These are phyloP conservation scores for Drosophila falleni DNA, from an alignment of 2,888 invertebrate species.

Conservation along the genomic window DNA sequence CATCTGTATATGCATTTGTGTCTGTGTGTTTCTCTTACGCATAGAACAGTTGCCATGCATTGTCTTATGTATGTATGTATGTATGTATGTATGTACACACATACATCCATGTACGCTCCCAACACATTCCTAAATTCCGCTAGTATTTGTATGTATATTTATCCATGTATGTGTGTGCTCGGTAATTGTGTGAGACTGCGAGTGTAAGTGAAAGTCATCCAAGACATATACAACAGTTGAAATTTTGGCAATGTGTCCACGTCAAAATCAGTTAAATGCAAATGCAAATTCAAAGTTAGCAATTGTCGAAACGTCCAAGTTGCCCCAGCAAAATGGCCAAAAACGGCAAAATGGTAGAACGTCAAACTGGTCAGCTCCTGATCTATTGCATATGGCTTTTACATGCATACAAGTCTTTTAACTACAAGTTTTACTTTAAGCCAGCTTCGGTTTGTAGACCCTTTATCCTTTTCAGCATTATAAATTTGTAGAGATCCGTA, in stretches of 20 bases:
- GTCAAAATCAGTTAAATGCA: slow-evolving; percentile 70
- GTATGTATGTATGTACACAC: slow-evolving; percentile 8
- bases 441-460: background rate
- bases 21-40: background rate
- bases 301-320: slow-evolving; percentile 54
- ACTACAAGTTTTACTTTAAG: slow-evolving; percentile 20
- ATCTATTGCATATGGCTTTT: slow-evolving; percentile 39
- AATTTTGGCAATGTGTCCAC: slow-evolving; percentile 68
- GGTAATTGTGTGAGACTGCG: slow-evolving; percentile 47
- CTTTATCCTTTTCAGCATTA: background rate
- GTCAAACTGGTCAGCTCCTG: slow-evolving; percentile 18
- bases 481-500: background rate
- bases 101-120: slow-evolving; percentile 10
- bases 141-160: slow-evolving; percentile 1
- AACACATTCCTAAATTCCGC: slow-evolving; percentile 7
- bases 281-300: slow-evolving; percentile 65
- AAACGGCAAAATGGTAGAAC: slow-evolving; percentile 12
- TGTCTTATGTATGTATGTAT: slow-evolving; percentile 15
- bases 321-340: slow-evolving; percentile 22
- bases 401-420: slow-evolving; percentile 27
- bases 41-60: slow-evolving; percentile 25
- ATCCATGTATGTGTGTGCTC: slow-evolving; percentile 1
- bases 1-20: slow-evolving; percentile 1
- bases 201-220: slow-evolving; percentile 50
- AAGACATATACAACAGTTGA: slow-evolving; percentile 46